phyloP scores from a whole-genome alignment of 37 sponge, comb jelly and placozoan species.

The Axinella damicornis region DNA sequence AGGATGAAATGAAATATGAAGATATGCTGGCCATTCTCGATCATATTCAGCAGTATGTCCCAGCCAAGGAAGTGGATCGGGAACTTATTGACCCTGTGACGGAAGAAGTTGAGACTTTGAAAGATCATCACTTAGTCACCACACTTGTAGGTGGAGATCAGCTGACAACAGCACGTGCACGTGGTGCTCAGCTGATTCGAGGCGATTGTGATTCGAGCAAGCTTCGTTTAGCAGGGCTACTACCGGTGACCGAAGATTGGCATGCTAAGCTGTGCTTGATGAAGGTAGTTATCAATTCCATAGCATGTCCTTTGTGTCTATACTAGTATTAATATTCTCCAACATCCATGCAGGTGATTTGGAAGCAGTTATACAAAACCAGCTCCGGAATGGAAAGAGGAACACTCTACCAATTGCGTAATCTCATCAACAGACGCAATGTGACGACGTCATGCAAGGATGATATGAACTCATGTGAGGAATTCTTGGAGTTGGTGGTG shows the following conservation, averaged over 20 bases:
- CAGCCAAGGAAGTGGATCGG: background rate
- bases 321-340: no score
- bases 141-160: no score
- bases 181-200: no score
- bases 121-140: no score
- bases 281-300: no score
- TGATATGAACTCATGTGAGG: constrained; percentile 32
- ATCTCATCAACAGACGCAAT: constrained; percentile 55
- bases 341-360: constrained; percentile 37
- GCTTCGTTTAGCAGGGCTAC: no score
- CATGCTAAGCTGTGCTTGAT: no score
- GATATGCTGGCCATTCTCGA: constrained; percentile 61
- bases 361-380: constrained; percentile 43
- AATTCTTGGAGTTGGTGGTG: constrained; percentile 26
- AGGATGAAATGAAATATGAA: constrained; percentile 34
- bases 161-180: no score
- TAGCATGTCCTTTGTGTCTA: no score
- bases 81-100: background rate
- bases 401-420: constrained; percentile 51
- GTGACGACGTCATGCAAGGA: constrained; percentile 8
- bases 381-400: constrained; percentile 19
- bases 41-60: constrained; percentile 41
- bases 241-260: no score
- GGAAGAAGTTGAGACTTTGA: no score
- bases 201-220: no score